Conservation (phyloP, 2,888 invertebrate genomes). For the Omphaloscelis lunosa region DNA sequence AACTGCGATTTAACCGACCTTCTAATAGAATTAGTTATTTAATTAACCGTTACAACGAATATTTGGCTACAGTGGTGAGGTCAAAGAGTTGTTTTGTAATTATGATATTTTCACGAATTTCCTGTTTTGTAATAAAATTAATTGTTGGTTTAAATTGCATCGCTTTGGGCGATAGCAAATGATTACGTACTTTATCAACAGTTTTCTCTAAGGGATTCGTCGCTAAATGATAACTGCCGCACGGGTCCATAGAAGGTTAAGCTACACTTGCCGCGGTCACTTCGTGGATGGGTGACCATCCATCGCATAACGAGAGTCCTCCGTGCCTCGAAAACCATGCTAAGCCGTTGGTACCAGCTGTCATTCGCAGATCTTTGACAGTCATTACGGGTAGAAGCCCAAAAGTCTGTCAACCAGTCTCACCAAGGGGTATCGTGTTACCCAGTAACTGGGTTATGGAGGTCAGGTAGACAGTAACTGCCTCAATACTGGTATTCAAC, state of each 20-base stretch:
- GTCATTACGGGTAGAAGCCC: not conserved
- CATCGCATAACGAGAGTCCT: not conserved
- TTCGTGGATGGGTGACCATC: not conserved
- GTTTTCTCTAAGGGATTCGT: not conserved
- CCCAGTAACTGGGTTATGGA: too few relatives aligned
- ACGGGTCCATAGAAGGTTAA: not conserved
- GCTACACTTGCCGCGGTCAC: not conserved
- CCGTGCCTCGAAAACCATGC: not conserved
- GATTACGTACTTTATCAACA: not conserved
- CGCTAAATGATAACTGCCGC: not conserved
- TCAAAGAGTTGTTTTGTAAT: conserved; percentile 6
- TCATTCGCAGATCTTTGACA: not conserved
- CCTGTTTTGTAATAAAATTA: not conserved
- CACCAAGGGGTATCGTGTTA: not conserved
- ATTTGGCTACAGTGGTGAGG: conserved; percentile 12
- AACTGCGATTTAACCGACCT: conserved; percentile 17
- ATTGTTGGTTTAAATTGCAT: not conserved
- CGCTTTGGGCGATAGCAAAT: not conserved
- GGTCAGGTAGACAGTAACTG: too few relatives aligned
- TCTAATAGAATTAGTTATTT: conserved; percentile 37
- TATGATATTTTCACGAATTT: conserved; percentile 15
- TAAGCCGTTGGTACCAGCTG: not conserved
- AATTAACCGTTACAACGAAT: conserved; percentile 24
- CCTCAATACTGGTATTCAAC: too few relatives aligned
- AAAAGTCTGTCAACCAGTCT: not conserved